Evolutionary conservation across 2,113 vertebrate species (phyloP), one percentile per base, ranked within the genome.

Genomic region (Lasiurus borealis): DNA sequence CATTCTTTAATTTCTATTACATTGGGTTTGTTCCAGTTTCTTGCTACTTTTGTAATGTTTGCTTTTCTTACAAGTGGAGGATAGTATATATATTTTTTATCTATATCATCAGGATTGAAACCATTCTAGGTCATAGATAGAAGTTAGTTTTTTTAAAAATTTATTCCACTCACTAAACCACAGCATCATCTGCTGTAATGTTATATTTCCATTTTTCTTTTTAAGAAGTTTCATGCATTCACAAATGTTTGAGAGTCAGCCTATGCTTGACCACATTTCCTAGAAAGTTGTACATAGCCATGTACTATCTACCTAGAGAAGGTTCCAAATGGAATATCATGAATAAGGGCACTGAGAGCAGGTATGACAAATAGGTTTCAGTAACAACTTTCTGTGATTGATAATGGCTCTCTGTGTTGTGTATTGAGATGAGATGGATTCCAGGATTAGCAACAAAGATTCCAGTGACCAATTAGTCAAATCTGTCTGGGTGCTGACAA

Each of bases 11-110:
- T 93, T 91, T 90, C 64, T 87, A 9, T 3, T 80, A 7, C 48
- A 57, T 44, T 83, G n/a, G 13, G 18, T 8, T 83, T 94, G n/a
- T 88, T 95, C 91, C 8, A 80, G 13, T 93, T 91, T 91, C 80
- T 77, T 93, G 27, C 66, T 95, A 9, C 44, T 62, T 89, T 91
- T 85, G 3, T 44, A 86, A 29, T 62, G 90, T 82, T 50, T 85
- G 31, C 46, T 88, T 88, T 86, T 48, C 21, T 86, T 29, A 21
- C 10, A 87, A 78, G 75, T 75, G 21, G 7, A 12, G 69, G 31
- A 21, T 18, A 52, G 5, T 81, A 29, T 93, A 29, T 93, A 54
- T 72, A 31, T 69, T 73, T 81, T 12, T 29, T 89, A 44, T 21
- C 57, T 92, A 0, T 81, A 4, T 91, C 27, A 91, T 85, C 40